phyloP scores from a whole-genome alignment of 2,113 vertebrate species.

The Ciconia maguari region DNA sequence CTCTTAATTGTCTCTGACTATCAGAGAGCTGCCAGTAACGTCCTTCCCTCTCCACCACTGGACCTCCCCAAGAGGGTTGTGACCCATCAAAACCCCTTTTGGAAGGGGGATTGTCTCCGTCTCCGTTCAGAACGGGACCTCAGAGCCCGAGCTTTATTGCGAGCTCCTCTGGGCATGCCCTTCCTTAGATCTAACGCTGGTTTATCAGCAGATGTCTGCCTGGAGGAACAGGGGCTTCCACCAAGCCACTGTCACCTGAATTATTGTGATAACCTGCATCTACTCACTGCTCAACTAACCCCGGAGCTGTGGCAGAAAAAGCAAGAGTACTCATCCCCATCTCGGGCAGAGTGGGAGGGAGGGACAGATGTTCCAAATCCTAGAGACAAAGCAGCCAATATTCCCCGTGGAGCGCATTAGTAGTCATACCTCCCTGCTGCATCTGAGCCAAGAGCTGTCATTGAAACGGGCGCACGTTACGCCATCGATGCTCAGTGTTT shows the following conservation, averaged over 20 bases:
- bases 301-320: neutral
- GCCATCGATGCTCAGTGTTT: rapidly evolving
- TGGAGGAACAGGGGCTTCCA: neutral
- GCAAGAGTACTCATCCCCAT: neutral
- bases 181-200: neutral
- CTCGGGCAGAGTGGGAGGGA: neutral
- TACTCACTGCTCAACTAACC: neutral
- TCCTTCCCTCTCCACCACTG: neutral
- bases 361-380: neutral
- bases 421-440: neutral
- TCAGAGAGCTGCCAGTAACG: neutral
- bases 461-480: rapidly evolving
- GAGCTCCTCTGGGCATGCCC: neutral
- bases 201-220: neutral
- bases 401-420: neutral
- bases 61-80: neutral
- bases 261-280: neutral
- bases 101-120: neutral
- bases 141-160: neutral
- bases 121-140: neutral
- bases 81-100: neutral
- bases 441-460: neutral
- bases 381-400: neutral
- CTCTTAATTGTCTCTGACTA: neutral
- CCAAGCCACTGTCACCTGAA: neutral